Conservation (phyloP, 2,888 invertebrate species). For the Pristionchus fissidentatus region DNA sequence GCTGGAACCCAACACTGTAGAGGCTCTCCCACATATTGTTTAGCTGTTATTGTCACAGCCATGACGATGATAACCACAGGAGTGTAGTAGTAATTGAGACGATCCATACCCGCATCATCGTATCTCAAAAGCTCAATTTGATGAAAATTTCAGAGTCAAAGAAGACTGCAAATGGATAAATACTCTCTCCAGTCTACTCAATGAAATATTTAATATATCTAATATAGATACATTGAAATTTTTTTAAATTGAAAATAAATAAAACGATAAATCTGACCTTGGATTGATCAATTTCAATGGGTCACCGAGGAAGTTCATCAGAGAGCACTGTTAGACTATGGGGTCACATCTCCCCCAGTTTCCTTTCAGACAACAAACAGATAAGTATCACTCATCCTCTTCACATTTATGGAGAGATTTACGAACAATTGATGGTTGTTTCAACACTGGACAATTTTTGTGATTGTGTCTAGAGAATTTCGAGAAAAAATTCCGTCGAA, state of each 20-base stretch:
- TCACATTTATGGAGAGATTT: no score
- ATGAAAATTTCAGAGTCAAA: neutral
- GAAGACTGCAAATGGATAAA: neutral
- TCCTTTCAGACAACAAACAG: neutral
- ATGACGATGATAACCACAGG: constrained; percentile 68
- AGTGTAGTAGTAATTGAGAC: constrained; percentile 73
- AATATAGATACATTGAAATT: no score
- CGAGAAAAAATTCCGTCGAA: no score
- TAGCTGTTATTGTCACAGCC: constrained; percentile 64
- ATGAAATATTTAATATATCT: neutral
- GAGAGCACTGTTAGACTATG: neutral
- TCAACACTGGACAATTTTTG: no score
- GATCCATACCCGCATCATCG: constrained; percentile 67
- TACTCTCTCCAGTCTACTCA: neutral
- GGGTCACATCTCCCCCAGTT: neutral
- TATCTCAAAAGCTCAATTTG: constrained; percentile 49
- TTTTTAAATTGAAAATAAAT: no score
- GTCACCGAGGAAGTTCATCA: constrained; percentile 60
- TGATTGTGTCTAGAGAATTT: no score
- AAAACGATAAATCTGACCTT: constrained; percentile 33
- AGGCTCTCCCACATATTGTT: constrained; percentile 74
- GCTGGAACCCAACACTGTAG: constrained; percentile 74
- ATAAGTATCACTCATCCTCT: constrained; percentile 16
- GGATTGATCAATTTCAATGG: constrained; percentile 62
- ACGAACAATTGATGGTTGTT: no score